Percentiles rank a stretch among this genome's conserved stretches.
Evolutionary conservation across 2,113 vertebrate species (phyloP).

Genomic region (Onychostruthus taczanowskii): DNA sequence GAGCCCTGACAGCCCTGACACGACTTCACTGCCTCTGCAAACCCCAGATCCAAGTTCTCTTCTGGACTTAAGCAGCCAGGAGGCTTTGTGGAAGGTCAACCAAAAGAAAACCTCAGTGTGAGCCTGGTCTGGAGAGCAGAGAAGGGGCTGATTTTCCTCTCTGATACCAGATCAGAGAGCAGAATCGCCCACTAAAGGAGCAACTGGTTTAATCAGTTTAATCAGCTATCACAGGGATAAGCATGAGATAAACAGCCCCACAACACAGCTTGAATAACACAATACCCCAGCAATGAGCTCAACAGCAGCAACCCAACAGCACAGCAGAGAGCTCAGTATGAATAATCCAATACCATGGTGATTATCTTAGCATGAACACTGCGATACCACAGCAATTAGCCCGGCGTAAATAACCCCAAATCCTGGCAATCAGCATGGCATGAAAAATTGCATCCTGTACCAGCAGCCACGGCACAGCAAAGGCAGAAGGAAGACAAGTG

Average conservation of each 20-base stretch:
- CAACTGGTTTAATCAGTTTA: slow-evolving; percentile 39
- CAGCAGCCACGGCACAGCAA: not conserved
- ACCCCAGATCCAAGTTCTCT: not conserved
- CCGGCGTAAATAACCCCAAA: slow-evolving; percentile 49
- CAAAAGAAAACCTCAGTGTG: not conserved
- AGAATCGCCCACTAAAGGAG: not conserved
- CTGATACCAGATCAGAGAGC: not conserved
- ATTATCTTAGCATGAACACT: slow-evolving; percentile 54
- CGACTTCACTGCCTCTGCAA: rapidly evolving
- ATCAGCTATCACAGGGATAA: slow-evolving; percentile 50
- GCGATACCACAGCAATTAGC: slow-evolving; percentile 52
- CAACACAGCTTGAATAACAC: slow-evolving; percentile 32
- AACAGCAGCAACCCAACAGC: slow-evolving; percentile 27
- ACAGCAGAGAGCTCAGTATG: slow-evolving; percentile 41
- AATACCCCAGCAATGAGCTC: slow-evolving; percentile 29
- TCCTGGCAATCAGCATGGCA: slow-evolving; percentile 24
- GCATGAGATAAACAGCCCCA: slow-evolving; percentile 37
- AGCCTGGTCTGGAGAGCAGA: not conserved
- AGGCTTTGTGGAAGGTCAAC: not conserved
- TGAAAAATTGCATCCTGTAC: not conserved
- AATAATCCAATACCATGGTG: slow-evolving; percentile 64
- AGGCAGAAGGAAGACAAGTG: not conserved
- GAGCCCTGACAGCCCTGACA: not conserved
- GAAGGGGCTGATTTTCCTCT: not conserved
- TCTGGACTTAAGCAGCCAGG: not conserved